These are phyloP conservation scores for Acromyrmex echinatior DNA, from an alignment of 1,140 invertebrate genomes.

Conservation along the genomic window DNA sequence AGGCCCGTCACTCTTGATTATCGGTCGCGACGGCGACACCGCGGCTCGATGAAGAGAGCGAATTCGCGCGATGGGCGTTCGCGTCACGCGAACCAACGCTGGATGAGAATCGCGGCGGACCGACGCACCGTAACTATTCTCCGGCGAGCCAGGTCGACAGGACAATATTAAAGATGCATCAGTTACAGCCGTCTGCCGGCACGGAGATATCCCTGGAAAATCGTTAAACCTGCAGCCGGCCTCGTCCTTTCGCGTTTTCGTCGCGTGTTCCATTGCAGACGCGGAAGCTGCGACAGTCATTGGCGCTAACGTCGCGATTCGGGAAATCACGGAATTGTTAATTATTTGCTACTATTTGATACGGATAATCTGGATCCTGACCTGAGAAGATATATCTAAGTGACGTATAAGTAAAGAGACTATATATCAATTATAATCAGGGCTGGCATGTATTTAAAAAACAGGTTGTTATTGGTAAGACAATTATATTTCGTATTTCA, in stretches of 20 bases:
- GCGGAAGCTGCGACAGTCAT: background rate
- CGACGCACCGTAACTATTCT: constrained; percentile 3
- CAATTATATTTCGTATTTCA: too few relatives aligned
- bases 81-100: constrained; percentile 13
- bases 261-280: background rate
- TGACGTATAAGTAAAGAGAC: background rate
- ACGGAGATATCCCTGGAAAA: constrained; percentile 65
- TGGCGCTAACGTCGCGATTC: background rate
- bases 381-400: background rate
- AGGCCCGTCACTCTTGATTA: constrained; percentile 68
- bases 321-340: background rate
- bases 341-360: background rate
- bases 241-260: constrained; percentile 20
- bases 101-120: constrained; percentile 44
- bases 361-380: background rate
- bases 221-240: constrained; percentile 63
- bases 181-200: constrained; percentile 47
- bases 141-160: constrained; percentile 56
- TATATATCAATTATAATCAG: background rate
- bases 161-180: constrained; percentile 73
- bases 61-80: background rate
- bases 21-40: constrained; percentile 48
- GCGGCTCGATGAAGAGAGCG: constrained; percentile 36
- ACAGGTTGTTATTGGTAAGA: too few relatives aligned
- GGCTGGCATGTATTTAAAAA: too few relatives aligned